phyloP scores from a whole-genome alignment of 2,888 invertebrate species.

The Clusia tigrina region DNA sequence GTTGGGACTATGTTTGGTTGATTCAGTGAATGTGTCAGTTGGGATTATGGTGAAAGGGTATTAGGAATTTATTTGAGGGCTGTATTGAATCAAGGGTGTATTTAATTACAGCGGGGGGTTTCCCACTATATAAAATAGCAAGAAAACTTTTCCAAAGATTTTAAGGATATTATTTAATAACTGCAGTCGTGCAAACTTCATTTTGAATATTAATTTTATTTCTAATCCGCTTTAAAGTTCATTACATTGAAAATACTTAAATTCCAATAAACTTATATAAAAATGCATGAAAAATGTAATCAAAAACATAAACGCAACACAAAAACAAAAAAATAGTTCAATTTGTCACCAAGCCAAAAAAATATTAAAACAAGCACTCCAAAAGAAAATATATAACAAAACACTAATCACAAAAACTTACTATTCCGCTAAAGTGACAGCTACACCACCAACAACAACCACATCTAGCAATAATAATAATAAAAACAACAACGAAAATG shows the following conservation, averaged over 20 bases:
- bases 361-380: background rate
- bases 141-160: background rate
- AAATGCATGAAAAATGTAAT: too few relatives aligned
- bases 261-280: too few relatives aligned
- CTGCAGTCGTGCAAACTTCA: background rate
- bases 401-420: background rate
- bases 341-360: constrained; percentile 13
- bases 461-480: constrained; percentile 9
- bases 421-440: background rate
- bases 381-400: background rate
- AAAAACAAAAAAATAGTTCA: background rate
- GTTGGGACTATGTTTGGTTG: too few relatives aligned
- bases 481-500: constrained; percentile 14
- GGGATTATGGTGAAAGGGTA: too few relatives aligned
- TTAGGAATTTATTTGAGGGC: too few relatives aligned
- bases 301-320: background rate
- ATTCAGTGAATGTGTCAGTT: too few relatives aligned
- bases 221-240: too few relatives aligned
- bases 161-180: background rate
- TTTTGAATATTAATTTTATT: background rate
- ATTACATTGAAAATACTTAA: too few relatives aligned
- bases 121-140: too few relatives aligned
- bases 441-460: too few relatives aligned
- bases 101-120: too few relatives aligned
- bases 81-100: too few relatives aligned